phyloP scores from a whole-genome alignment of 1,140 invertebrate species.

The Batillaria attramentaria region DNA sequence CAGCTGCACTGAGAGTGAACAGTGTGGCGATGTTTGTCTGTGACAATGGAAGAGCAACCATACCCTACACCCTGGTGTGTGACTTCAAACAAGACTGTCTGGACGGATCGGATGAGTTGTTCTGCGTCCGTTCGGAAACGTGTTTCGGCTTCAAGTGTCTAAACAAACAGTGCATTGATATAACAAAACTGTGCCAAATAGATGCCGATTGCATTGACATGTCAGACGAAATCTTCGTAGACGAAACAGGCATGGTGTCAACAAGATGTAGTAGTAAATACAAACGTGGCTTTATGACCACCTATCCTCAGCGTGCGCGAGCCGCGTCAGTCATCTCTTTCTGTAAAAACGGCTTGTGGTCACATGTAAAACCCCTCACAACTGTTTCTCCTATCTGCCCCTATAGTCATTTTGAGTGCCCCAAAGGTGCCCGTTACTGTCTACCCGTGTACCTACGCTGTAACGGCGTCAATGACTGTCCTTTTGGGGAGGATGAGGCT shows the following conservation, averaged over 20 bases:
- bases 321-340: too few species aligned
- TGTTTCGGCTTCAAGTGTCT: constrained; percentile 1
- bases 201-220: constrained; percentile 18
- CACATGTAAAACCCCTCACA: too few species aligned
- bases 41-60: not conserved
- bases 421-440: not conserved
- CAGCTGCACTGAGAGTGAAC: not conserved
- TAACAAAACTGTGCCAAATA: not conserved
- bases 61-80: constrained; percentile 23
- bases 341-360: too few species aligned
- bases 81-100: constrained; percentile 26
- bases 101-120: constrained; percentile 17
- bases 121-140: not conserved
- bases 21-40: not conserved
- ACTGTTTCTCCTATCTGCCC: too few species aligned
- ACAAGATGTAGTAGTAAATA: too few species aligned
- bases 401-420: constrained; percentile 11
- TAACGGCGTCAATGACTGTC: constrained; percentile 23
- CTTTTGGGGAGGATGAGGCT: constrained; percentile 7
- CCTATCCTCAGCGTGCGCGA: too few species aligned
- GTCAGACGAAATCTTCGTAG: too few species aligned
- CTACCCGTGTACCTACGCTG: constrained; percentile 20
- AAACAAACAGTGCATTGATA: constrained; percentile 5
- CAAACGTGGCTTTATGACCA: too few species aligned
- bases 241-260: too few species aligned